Evolutionary conservation across 2,797 vertebrate species (phyloP).

Genomic region (Lagorchestes hirsutus): DNA sequence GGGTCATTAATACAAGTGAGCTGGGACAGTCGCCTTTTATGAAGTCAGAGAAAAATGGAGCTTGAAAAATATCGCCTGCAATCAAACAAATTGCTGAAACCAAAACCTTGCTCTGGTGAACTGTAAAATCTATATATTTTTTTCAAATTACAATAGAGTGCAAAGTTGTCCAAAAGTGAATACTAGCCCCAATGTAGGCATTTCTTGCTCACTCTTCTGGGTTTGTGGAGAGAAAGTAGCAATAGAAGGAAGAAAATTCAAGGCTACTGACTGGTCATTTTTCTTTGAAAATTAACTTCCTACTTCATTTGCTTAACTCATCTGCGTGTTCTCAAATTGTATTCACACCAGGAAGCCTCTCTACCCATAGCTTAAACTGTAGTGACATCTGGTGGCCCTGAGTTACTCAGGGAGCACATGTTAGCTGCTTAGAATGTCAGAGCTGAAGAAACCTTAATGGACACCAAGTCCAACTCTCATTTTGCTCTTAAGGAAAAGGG

Average conservation of each 20-base stretch:
- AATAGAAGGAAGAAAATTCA: conserved; percentile 32
- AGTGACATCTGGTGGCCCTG: conserved; percentile 87
- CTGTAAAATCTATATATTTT: conserved; percentile 75
- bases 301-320: conserved; percentile 49
- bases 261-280: conserved; percentile 23
- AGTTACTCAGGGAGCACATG: conserved; percentile 56
- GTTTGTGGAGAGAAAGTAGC: conserved; percentile 1
- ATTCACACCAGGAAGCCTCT: conserved; percentile 1
- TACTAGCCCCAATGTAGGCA: conserved; percentile 55
- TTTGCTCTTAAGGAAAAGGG: not conserved
- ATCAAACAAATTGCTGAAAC: conserved; percentile 80
- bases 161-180: conserved; percentile 56
- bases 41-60: conserved; percentile 77
- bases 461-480: not conserved
- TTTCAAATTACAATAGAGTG: conserved; percentile 61
- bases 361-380: conserved; percentile 83
- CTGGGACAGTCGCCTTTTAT: conserved; percentile 59
- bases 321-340: conserved; percentile 51
- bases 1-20: conserved; percentile 76
- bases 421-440: not conserved
- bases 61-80: conserved; percentile 76
- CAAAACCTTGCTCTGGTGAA: conserved; percentile 65
- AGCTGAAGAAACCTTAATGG: not conserved
- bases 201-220: conserved; percentile 64
- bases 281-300: conserved; percentile 57